Base-by-base conservation (phyloP, 2,888 invertebrate species). In the Drosophila bunnanda region DNA sequence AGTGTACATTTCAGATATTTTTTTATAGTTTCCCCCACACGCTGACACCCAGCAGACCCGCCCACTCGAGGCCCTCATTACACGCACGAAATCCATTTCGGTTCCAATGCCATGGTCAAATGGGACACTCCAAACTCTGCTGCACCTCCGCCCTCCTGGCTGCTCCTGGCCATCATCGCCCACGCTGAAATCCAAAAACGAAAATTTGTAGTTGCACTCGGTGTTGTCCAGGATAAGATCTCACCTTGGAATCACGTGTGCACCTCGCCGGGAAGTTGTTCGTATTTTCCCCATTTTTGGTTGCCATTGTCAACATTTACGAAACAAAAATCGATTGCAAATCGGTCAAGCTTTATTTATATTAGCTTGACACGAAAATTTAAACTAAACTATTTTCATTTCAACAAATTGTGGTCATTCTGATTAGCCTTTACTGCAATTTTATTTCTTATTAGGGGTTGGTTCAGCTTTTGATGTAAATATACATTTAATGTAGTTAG, bases 61-160 rank as follows among this genome's bases (percentile, higher is more conserved):
- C 65, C 56, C 75, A 62, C 74, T 17, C 10, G 64, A n/a, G 48
- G 57, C 62, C 41, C 61, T 57, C 56, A 78, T 82, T 82, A 79
- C 66, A 71, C 68, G 80, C 82, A 75, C 82, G 74, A 64, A 74
- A 54, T 54, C 65, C 75, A 46, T 52, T 68, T 69, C 71, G 67
- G 71, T 60, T 73, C 65, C 83, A 84, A 82, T 80, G 87, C 64
- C 89, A 84, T 30, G 83, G 78, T 72, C 83, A 77, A 67, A 57
- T 20, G 48, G 61, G 53, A 61, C 67, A 55, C 67, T 39, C 39
- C 43, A 36, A 41, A 13, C 34, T 20, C 52, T 39, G 28, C 28
- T 28, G 60, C 46, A 46, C 46, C 25, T 20, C 25, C 44, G 58
- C 44, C 36, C 30, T 15, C 34, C 50, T 1, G 9, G 15, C 44